Base-by-base conservation (phyloP, 2,888 invertebrate genomes). In the Tribolium freemani region DNA sequence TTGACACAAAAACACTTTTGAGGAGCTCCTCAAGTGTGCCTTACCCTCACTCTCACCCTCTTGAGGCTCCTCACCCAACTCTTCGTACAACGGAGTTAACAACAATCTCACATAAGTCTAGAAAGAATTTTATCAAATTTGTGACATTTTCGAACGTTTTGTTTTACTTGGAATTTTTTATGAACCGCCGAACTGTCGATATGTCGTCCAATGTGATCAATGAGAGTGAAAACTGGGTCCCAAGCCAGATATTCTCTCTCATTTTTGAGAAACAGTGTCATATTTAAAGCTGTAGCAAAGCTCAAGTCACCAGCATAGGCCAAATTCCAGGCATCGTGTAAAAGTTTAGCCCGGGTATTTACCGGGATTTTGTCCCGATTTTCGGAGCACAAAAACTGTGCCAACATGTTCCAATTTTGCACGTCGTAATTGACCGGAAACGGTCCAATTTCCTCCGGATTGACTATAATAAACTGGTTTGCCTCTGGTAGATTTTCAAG, bases 401-500 rank as follows among this genome's bases (percentile, higher is more conserved):
- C 90, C 3, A 96, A 85, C 78, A 94, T 89, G 74, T 91, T 90
- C 95, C 95, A 96, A 83, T 95, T 95, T 45, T 88, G 87, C 4
- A 87, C 83, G 80, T 95, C 95, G 81, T 96, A 96, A 82, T 95
- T 95, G 0, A 96, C 95, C 2, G 94, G 93, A 86, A 92, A 95
- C 45, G 94, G 94, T 0, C 93, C 94, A 74, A 94, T 94, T 87
- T 95, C 95, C 81, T 95, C 94, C 3, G 94, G 93, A 86, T 95
- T 96, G 0, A 95, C 89, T 67, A 96, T 92, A 57, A 95, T 89
- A 81, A 94, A 95, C 60, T 90, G 85, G 57, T 92, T 87, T 20
- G 88, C 86, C 0, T 81, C 84, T 0, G 93, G 91, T 79, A 92
- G 85, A 68, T 90, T 86, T 0, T 81, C 81, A 0, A 93, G 79